phyloP scores from a whole-genome alignment of 2,888 invertebrate species.

The Ornithoptera priamus region DNA sequence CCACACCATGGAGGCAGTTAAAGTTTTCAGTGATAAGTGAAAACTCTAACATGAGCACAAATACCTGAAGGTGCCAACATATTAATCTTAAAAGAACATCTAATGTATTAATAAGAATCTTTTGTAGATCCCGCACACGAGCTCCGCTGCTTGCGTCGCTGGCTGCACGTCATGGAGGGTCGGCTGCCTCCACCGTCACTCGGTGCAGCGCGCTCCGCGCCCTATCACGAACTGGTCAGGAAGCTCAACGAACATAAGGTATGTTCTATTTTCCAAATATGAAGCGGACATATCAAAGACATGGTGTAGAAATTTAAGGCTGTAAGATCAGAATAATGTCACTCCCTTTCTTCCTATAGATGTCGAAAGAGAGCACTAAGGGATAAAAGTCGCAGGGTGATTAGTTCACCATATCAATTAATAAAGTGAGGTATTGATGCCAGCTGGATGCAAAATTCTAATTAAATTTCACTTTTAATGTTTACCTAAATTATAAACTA shows the following conservation, averaged over 20 bases:
- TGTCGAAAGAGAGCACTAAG: no score
- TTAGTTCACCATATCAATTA: no score
- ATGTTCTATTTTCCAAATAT: constrained; percentile 47
- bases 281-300: background rate
- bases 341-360: no score
- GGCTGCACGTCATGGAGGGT: constrained; percentile 93
- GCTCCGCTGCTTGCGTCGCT: constrained; percentile 87
- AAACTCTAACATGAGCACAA: background rate
- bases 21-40: no score
- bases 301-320: no score
- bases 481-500: no score
- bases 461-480: no score
- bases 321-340: no score
- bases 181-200: constrained; percentile 87
- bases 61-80: background rate
- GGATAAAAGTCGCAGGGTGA: no score
- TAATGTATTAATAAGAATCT: background rate
- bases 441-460: no score
- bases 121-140: constrained; percentile 87
- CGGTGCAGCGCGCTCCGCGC: constrained; percentile 85
- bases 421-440: no score
- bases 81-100: background rate
- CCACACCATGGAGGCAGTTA: no score
- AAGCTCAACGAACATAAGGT: constrained; percentile 92
- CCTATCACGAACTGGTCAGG: constrained; percentile 86